Conservation (phyloP, 1,140 invertebrate genomes). For the Lordiphosa clarofinis region DNA sequence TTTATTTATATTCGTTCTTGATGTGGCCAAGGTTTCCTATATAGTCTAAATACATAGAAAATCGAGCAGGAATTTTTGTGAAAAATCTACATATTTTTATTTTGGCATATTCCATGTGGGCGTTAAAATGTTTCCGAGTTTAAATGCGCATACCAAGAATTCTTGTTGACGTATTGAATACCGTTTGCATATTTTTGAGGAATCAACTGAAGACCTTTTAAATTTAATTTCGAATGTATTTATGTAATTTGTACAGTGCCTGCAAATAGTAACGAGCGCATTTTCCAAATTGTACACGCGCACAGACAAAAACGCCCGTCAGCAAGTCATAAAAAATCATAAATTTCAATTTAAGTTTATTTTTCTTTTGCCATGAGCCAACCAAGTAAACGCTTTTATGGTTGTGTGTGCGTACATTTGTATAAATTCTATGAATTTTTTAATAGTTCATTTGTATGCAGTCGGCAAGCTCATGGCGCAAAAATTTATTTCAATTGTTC, state of each 20-base stretch:
- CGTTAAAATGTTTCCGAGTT: conserved; percentile 72
- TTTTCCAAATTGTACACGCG: conserved; percentile 5
- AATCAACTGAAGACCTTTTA: not conserved
- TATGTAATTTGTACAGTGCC: conserved; percentile 8
- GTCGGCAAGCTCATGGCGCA: conserved; percentile 72
- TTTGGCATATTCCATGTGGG: conserved; percentile 58
- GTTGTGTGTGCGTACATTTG: conserved; percentile 31
- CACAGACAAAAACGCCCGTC: conserved; percentile 46
- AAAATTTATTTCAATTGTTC: conserved; percentile 78
- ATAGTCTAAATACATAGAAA: conserved; percentile 22
- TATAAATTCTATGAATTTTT: conserved; percentile 77
- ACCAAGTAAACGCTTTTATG: conserved; percentile 58
- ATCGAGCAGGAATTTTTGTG: conserved; percentile 58
- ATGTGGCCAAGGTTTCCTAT: conserved; percentile 61
- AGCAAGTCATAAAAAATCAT: conserved; percentile 78
- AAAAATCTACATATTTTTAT: conserved; percentile 36
- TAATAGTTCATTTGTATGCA: conserved; percentile 77
- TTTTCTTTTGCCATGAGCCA: conserved; percentile 54
- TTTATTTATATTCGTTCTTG: conserved; percentile 57
- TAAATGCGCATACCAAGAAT: conserved; percentile 70
- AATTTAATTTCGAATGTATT: not conserved
- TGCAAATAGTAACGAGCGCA: conserved; percentile 25
- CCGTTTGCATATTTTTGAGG: conserved; percentile 57
- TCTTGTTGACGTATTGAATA: conserved; percentile 73
- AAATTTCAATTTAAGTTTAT: conserved; percentile 78